Percentiles rank a stretch among this genome's conserved stretches.
Evolutionary conservation across 2,888 invertebrate species (phyloP).

Genomic region (Geophilus truncorum): DNA sequence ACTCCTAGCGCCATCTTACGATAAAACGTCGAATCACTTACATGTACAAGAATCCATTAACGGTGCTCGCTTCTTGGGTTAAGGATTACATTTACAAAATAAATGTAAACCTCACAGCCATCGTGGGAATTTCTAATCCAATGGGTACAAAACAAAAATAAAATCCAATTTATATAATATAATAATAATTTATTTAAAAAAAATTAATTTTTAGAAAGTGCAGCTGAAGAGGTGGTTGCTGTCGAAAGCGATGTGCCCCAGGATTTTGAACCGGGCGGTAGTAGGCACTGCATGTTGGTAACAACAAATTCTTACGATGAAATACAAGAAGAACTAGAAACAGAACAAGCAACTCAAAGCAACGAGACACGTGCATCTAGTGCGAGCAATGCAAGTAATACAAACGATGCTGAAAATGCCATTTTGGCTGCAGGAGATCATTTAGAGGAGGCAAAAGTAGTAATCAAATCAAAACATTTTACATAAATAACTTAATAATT

Average conservation of each 20-base stretch:
- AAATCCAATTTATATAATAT: too few relatives aligned
- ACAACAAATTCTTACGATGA: constrained; percentile 45
- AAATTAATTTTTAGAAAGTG: neutral
- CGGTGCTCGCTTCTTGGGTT: too few relatives aligned
- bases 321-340: constrained; percentile 39
- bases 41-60: too few relatives aligned
- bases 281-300: constrained; percentile 62
- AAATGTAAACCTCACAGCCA: too few relatives aligned
- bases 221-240: neutral
- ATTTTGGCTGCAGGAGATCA: neutral
- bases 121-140: too few relatives aligned
- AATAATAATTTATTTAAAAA: too few relatives aligned
- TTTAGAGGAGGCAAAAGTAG: neutral
- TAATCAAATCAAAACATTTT: neutral
- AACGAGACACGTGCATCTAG: neutral
- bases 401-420: neutral
- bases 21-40: too few relatives aligned
- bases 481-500: neutral
- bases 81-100: too few relatives aligned
- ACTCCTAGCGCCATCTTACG: too few relatives aligned
- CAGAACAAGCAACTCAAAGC: constrained; percentile 14
- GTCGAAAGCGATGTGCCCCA: constrained; percentile 36
- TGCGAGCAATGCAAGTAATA: neutral
- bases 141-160: too few relatives aligned
- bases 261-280: constrained; percentile 56